These are phyloP conservation scores for Meriones psammophilus DNA, from an alignment of 2,797 vertebrate species.

Conservation along the genomic window DNA sequence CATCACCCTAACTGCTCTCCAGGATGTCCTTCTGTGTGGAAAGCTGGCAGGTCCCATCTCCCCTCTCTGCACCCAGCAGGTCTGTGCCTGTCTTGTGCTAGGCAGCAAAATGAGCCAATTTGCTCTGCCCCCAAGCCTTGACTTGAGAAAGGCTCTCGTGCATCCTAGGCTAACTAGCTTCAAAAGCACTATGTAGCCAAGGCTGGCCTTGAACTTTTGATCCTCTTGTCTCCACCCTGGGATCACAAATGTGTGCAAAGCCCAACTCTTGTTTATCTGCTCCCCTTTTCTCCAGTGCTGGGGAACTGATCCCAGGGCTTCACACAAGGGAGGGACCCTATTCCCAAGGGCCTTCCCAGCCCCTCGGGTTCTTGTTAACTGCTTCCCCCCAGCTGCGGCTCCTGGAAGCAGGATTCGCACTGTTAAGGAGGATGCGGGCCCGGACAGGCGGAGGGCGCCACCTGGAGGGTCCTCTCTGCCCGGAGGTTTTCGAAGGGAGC, in stretches of 20 bases:
- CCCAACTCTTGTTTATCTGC: neutral
- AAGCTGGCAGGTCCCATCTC: neutral
- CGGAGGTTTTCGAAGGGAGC: neutral
- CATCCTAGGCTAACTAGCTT: neutral
- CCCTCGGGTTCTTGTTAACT: neutral
- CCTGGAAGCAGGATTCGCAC: neutral
- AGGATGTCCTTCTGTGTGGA: neutral
- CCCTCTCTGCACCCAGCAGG: neutral
- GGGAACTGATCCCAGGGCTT: neutral
- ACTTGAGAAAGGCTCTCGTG: neutral
- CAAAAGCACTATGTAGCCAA: too few species aligned
- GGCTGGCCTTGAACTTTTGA: neutral
- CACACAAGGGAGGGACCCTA: neutral
- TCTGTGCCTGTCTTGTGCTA: neutral
- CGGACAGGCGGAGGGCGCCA: neutral
- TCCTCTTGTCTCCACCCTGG: neutral
- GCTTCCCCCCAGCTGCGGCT: neutral
- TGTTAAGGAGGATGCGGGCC: too few species aligned
- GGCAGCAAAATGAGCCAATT: neutral
- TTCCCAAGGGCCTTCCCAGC: neutral
- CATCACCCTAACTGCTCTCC: neutral
- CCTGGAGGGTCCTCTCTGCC: neutral
- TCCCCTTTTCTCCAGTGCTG: neutral
- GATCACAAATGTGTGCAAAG: neutral
- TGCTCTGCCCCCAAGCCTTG: neutral